Evolutionary conservation across 2,113 vertebrate species (phyloP).

Genomic region (Scomber colias): DNA sequence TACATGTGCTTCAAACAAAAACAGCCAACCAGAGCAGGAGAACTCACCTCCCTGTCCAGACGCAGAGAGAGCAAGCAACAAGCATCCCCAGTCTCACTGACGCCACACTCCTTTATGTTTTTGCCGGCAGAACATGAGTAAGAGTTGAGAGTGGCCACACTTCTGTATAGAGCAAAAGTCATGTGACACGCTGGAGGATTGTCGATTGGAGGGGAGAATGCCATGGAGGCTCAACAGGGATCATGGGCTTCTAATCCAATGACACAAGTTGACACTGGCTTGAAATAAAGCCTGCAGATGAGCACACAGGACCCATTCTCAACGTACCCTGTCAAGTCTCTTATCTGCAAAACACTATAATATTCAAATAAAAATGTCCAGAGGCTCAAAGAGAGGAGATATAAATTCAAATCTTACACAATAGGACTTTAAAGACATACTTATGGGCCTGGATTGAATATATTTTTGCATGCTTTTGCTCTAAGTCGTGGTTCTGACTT

Average conservation of each 20-base stretch:
- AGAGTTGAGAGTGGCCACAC: slow-evolving; percentile 11
- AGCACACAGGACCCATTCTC: slow-evolving; percentile 18
- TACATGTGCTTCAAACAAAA: slow-evolving; percentile 1
- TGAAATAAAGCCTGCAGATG: slow-evolving; percentile 52
- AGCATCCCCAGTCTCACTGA: slow-evolving; percentile 20
- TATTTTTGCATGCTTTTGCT: too few species aligned
- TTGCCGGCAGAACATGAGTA: slow-evolving; percentile 22
- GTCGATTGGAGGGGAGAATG: slow-evolving; percentile 49
- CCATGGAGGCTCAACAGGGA: slow-evolving; percentile 66
- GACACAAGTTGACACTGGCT: slow-evolving; percentile 65
- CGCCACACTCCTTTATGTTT: slow-evolving; percentile 7
- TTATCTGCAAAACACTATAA: not conserved
- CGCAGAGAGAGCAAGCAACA: not conserved
- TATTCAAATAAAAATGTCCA: slow-evolving; percentile 6
- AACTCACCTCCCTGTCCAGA: slow-evolving; percentile 16
- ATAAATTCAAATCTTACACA: not conserved
- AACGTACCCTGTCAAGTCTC: not conserved
- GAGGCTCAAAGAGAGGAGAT: not conserved
- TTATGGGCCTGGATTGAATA: accelerated
- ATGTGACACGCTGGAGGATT: slow-evolving; percentile 52
- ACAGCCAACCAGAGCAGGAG: not conserved
- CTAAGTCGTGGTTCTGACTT: too few species aligned
- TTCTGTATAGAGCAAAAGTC: slow-evolving; percentile 42
- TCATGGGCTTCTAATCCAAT: slow-evolving; percentile 74
- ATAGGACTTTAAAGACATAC: not conserved